Percentiles rank a stretch among this genome's conserved stretches.
Evolutionary conservation across 2,113 vertebrate genomes (phyloP).

Genomic region (Mus spicilegus): DNA sequence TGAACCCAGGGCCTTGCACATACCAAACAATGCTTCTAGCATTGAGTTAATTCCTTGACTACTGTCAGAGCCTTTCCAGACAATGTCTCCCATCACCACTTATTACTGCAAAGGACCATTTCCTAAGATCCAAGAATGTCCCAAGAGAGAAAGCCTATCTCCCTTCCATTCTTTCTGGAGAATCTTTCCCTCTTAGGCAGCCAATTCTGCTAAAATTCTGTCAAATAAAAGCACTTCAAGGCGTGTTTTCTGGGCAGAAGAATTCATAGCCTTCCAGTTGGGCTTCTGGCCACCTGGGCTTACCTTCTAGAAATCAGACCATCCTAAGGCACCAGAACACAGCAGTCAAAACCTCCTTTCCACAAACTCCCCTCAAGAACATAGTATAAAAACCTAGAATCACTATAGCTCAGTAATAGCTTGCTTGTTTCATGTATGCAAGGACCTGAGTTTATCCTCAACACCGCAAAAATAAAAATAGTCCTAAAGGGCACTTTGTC

Average conservation of each 20-base stretch:
- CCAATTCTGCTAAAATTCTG: neutral
- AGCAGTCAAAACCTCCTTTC: fast-evolving
- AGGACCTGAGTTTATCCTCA: neutral
- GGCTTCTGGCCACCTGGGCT: neutral
- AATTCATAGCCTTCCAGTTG: neutral
- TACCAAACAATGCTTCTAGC: neutral
- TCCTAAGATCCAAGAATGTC: neutral
- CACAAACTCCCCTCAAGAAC: neutral
- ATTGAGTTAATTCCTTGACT: neutral
- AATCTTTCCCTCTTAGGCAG: neutral
- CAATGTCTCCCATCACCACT: neutral
- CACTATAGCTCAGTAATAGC: neutral
- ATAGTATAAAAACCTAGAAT: neutral
- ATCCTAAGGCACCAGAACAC: neutral
- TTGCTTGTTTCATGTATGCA: neutral
- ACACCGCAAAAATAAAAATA: neutral
- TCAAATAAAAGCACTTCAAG: neutral
- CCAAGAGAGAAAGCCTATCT: neutral
- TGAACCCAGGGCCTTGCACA: neutral
- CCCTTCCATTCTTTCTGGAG: neutral
- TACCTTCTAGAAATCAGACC: neutral
- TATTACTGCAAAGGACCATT: neutral
- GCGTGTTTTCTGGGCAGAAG: neutral
- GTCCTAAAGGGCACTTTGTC: neutral
- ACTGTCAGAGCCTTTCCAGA: neutral